Conservation (phyloP, 2,888 invertebrate genomes). For the Linyphia triangularis region DNA sequence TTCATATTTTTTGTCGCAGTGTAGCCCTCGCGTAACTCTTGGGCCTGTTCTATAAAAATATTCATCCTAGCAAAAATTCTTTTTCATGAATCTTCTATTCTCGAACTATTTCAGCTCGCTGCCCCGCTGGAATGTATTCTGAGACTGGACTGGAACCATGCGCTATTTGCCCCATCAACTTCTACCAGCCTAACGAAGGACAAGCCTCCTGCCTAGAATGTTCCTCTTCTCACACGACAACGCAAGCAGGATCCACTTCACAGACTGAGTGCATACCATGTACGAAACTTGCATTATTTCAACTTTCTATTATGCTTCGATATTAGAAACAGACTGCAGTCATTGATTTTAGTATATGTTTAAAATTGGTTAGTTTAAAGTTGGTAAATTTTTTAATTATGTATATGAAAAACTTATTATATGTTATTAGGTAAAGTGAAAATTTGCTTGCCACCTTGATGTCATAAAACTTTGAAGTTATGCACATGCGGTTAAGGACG, state of each 20-base stretch:
- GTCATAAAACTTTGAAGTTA: too few species aligned
- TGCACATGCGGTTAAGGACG: too few species aligned
- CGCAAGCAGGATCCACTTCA: constrained; percentile 87
- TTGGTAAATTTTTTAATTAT: too few species aligned
- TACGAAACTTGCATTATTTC: too few species aligned
- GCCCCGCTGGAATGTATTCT: constrained; percentile 93
- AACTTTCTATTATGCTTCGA: too few species aligned
- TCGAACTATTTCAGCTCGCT: constrained; percentile 84
- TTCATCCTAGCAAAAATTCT: neutral
- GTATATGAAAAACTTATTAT: too few species aligned
- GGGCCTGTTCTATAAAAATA: too few species aligned
- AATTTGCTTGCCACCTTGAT: too few species aligned
- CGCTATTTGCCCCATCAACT: constrained; percentile 93
- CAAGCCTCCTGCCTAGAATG: constrained; percentile 93
- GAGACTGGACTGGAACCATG: constrained; percentile 97
- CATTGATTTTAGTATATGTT: too few species aligned
- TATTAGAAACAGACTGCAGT: too few species aligned
- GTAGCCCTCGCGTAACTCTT: neutral
- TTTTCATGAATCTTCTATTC: neutral
- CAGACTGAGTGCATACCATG: constrained; percentile 90
- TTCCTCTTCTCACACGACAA: constrained; percentile 92
- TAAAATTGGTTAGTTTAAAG: too few species aligned
- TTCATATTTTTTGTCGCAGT: neutral
- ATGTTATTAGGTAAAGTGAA: too few species aligned
- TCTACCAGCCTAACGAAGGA: constrained; percentile 93